A percentile compares a stretch with the other conserved stretches of the same genome.
These are phyloP conservation scores for Laupala kohalensis DNA, from an alignment of 1,140 invertebrate species.

Conservation along the genomic window DNA sequence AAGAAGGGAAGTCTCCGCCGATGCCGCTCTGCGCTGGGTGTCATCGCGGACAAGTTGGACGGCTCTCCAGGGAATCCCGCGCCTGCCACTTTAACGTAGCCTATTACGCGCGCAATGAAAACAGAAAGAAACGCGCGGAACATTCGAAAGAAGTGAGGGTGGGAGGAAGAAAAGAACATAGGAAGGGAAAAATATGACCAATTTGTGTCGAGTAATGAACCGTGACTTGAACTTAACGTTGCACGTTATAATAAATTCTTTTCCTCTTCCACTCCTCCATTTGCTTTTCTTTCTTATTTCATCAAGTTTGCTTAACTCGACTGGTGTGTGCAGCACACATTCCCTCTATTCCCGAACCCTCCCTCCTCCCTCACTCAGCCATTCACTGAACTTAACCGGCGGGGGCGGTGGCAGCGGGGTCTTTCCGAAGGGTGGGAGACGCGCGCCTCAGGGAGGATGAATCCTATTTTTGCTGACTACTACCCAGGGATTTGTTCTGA, in stretches of 20 bases:
- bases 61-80: no score
- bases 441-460: slow-evolving; percentile 5
- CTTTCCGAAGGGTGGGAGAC: neutral
- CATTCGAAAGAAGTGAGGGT: no score
- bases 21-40: no score
- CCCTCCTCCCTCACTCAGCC: neutral
- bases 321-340: slow-evolving; percentile 4
- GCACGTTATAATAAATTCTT: slow-evolving; percentile 10
- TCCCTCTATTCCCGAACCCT: neutral
- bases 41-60: no score
- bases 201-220: slow-evolving; percentile 12
- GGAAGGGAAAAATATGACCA: slow-evolving; percentile 10
- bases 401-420: neutral
- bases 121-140: no score
- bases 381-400: neutral
- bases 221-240: slow-evolving; percentile 3
- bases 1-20: no score
- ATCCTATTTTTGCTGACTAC: slow-evolving; percentile 20
- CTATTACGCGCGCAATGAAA: no score
- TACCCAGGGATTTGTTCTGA: slow-evolving; percentile 16
- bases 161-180: no score
- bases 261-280: neutral
- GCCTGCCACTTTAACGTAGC: no score
- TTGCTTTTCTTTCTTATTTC: neutral
- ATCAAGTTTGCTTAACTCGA: slow-evolving; percentile 12